Base-by-base conservation (phyloP, 2,797 vertebrate species). In the Sebastes glaucus region DNA sequence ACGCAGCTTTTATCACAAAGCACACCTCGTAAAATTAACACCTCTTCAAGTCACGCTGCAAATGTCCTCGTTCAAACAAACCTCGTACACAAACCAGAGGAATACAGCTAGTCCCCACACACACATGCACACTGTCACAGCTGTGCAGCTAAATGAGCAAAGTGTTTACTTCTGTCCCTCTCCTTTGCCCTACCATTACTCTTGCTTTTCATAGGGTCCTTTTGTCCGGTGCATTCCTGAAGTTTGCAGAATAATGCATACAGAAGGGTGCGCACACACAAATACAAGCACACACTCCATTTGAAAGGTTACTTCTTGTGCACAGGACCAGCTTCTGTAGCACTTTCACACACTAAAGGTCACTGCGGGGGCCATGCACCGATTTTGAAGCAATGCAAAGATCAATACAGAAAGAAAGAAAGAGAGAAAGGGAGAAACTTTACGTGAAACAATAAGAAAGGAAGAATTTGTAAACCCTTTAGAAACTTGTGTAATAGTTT, bases 1-100 rank as follows among this genome's bases (percentile, higher is more conserved):
- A 88, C 18, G 22, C 82, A 88, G 76, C 77, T 88, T 92, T 92
- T 91, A 89, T 86, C 87, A 85, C 92, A 88, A 72, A 91, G 87
- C 86, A 89, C 86, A 92, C 89, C 89, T 90, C 82, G 20, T 94
- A 93, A 93, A 94, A 93, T 93, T 87, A 91, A 87, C 93, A 90
- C 87, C 86, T 91, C 83, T 71, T 90, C 83, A 89, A 87, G 87
- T 88, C 73, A 75, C 57, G 67, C 85, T 79, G 87, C 85, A 87
- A 89, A 92, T n/a, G 33, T 81, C 79, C 80, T 76, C 30, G 55
- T 87, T 92, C 91, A 92, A 89, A 92, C 89, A 93, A 79, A 78
- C 42, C 49, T 52, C 11, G 30, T 56, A 74, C 69, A 88, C 81
- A 87, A 78, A 85, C 61, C 83, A 62, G 53, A 79, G 75, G 71